phyloP scores from a whole-genome alignment of 2,113 vertebrate genomes.

The Brachyistius frenatus region DNA sequence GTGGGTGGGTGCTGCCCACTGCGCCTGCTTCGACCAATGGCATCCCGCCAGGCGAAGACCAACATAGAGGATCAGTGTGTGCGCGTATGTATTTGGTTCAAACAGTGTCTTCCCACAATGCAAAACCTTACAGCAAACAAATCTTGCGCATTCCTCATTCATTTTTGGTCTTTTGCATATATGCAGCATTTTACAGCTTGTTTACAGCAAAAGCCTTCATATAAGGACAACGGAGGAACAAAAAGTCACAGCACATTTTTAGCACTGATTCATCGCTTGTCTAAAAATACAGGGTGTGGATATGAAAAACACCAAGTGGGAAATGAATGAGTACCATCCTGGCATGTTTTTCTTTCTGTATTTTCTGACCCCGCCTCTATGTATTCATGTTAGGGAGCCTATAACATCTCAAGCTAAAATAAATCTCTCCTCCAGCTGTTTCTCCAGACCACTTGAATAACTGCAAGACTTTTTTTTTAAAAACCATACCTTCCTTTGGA shows the following conservation, averaged over 20 bases:
- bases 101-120: conserved; percentile 47
- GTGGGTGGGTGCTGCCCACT: conserved; percentile 61
- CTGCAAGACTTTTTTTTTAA: conserved; percentile 3
- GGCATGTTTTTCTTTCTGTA: conserved; percentile 11
- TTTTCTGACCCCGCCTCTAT: conserved; percentile 20
- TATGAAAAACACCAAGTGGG: conserved; percentile 28
- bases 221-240: background rate
- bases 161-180: background rate
- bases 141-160: conserved; percentile 42
- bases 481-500: conserved; percentile 31
- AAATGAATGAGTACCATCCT: conserved; percentile 26
- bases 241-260: conserved; percentile 8
- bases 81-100: conserved; percentile 45
- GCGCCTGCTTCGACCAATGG: conserved; percentile 37
- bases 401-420: conserved; percentile 14
- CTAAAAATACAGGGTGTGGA: conserved; percentile 44
- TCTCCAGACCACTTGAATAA: background rate
- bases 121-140: conserved; percentile 46
- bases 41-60: conserved; percentile 54
- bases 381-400: conserved; percentile 12
- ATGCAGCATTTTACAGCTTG: background rate
- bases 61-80: conserved; percentile 48
- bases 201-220: background rate
- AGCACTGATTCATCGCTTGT: conserved; percentile 4
- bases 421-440: conserved; percentile 10